These are phyloP conservation scores for Ailurus styani DNA, from an alignment of 2,113 vertebrate genomes.

Conservation along the genomic window DNA sequence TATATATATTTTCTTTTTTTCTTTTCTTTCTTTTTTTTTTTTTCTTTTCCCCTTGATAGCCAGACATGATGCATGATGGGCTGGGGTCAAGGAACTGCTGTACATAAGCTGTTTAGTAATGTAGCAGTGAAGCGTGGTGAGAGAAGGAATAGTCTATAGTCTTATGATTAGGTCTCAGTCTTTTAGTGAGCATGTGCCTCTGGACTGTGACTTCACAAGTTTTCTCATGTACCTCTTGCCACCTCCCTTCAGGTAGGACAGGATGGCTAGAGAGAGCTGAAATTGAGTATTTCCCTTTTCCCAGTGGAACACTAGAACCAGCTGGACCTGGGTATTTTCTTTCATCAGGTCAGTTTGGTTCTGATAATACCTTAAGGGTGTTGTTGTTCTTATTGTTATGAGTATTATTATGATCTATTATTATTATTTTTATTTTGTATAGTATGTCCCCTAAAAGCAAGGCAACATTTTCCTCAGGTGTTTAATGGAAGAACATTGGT, in stretches of 20 bases:
- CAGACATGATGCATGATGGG: background rate
- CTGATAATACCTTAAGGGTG: background rate
- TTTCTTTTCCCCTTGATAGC: no score
- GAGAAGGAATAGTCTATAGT: no score
- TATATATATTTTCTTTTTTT: no score
- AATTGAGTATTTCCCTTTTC: background rate
- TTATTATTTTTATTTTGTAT: background rate
- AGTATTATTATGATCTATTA: background rate
- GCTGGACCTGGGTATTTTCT: background rate
- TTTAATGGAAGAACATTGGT: background rate
- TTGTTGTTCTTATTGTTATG: background rate
- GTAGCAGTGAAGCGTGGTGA: background rate
- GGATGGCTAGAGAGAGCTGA: background rate
- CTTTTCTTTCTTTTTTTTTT: no score
- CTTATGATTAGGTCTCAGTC: background rate
- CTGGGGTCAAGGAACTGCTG: background rate
- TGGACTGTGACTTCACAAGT: background rate
- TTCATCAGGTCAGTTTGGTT: no score
- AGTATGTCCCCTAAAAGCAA: background rate
- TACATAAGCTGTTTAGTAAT: background rate
- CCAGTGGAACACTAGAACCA: background rate
- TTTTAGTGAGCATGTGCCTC: background rate
- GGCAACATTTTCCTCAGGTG: background rate
- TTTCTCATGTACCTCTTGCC: background rate
- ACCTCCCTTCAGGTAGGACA: background rate